phyloP scores from a whole-genome alignment of 92 coral and sea anemone species.

The Desmophyllum pertusum region DNA sequence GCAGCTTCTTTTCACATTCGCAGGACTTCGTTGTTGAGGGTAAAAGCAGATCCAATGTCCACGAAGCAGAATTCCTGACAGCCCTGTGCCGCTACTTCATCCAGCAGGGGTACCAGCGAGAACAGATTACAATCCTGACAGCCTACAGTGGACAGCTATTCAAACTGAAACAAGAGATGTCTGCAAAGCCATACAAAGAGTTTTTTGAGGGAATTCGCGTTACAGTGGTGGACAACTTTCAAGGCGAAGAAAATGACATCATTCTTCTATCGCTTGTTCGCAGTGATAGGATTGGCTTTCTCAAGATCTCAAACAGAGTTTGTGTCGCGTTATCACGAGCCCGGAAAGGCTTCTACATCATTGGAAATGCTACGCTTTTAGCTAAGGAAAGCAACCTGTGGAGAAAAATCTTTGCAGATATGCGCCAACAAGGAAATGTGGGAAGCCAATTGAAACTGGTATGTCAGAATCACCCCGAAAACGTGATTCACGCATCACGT shows the following conservation, averaged over 20 bases:
- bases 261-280: too few species aligned
- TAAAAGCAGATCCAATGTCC: conserved; percentile 76
- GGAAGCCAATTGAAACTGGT: conserved; percentile 63
- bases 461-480: conserved; percentile 91
- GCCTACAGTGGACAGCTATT: conserved; percentile 90
- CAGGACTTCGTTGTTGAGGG: conserved; percentile 85
- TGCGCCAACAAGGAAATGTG: conserved; percentile 59
- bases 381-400: conserved; percentile 66
- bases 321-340: conserved; percentile 92
- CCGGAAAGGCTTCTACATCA: conserved; percentile 72
- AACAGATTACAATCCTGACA: conserved; percentile 83
- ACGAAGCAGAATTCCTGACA: conserved; percentile 85
- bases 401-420: conserved; percentile 72
- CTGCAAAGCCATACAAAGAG: conserved; percentile 7
- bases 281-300: conserved; percentile 76
- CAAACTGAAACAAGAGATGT: conserved; percentile 76
- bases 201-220: conserved; percentile 79
- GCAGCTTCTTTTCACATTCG: not conserved
- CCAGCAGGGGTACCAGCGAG: conserved; percentile 78
- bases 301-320: conserved; percentile 75
- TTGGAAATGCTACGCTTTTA: conserved; percentile 74
- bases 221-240: conserved; percentile 90
- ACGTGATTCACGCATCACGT: conserved; percentile 61
- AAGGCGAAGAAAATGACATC: conserved; percentile 87
- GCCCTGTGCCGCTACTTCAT: conserved; percentile 86